Evolutionary conservation across 1,140 invertebrate species (phyloP), one percentile per base, ranked within the genome.

Genomic region (Diprion similis): DNA sequence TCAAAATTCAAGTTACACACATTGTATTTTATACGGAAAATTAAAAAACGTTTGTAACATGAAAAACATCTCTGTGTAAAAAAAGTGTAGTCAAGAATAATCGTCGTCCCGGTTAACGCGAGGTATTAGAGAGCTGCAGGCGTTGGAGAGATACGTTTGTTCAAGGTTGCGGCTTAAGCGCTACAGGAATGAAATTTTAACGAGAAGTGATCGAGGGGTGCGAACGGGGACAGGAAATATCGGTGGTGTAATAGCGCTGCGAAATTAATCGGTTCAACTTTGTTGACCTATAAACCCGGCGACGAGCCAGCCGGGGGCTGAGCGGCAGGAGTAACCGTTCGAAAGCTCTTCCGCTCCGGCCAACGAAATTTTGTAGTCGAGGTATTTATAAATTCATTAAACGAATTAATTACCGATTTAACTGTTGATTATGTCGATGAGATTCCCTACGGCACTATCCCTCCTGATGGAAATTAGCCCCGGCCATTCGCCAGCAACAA

Each of bases 301-400:
- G 51, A 15, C 51, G n/a, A 59, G 24, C 24, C 24, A 17, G 51
- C 51, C n/a, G 51, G n/a, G 4, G 51, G 51, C 51, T 13, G 51
- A 13, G 11, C 51, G 11, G 6, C 51, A 59, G 51, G 51, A n/a
- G 51, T 59, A 59, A 59, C 11, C 51, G 51, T 17, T 59, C n/a
- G 8, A 59, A 59, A 13, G 11, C 51, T 59, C 51, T 6, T 17
- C 11, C 11, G 51, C 11, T 59, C 24, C 24, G 24, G 24, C 24
- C 24, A 37, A 37, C 51, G 51, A 59, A 59, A 59, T 59, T 59
- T 59, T 17, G 51, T 59, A 8, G 4, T 9, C 11, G 51, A 59
- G 51, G 51, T 59, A 59, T 59, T 59, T 59, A 59, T 59, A 15
- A 59, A 59, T 59, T 59, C 51, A 59, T 59, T 59, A 59, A 59